A percentile compares a stretch with the other conserved stretches of the same genome.
These are phyloP conservation scores for Drosophila colorata DNA, from an alignment of 2,888 invertebrate genomes.

Conservation along the genomic window DNA sequence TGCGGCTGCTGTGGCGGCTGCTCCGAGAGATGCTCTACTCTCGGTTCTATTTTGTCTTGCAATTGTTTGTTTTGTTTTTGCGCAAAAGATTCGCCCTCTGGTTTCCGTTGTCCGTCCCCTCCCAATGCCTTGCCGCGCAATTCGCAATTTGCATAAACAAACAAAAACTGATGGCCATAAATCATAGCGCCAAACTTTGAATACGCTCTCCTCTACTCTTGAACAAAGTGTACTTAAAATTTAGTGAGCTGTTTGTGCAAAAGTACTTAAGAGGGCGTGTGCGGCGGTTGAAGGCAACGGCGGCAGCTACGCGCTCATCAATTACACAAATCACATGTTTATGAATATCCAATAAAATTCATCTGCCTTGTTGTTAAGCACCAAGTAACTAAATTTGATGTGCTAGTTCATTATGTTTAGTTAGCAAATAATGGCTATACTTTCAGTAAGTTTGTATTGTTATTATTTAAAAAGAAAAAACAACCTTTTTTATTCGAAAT, in stretches of 20 bases:
- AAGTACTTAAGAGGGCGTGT: conserved; percentile 29
- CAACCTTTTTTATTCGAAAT: no score
- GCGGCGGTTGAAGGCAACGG: conserved; percentile 36
- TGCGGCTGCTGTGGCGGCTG: not conserved
- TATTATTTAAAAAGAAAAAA: no score
- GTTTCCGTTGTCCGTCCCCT: not conserved
- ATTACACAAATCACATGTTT: conserved; percentile 17
- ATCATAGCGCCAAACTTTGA: conserved; percentile 64
- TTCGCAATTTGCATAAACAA: conserved; percentile 72
- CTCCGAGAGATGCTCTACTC: conserved; percentile 1
- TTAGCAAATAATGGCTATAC: no score
- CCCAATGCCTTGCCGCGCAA: conserved; percentile 13
- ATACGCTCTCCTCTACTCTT: conserved; percentile 29
- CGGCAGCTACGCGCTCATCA: not conserved
- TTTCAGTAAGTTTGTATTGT: no score
- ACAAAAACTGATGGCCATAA: conserved; percentile 67
- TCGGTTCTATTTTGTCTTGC: conserved; percentile 29
- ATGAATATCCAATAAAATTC: conserved; percentile 2
- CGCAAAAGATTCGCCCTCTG: conserved; percentile 6
- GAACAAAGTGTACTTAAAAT: conserved; percentile 48
- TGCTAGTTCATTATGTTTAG: not conserved
- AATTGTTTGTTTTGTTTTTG: conserved; percentile 29
- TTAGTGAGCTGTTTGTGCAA: conserved; percentile 40
- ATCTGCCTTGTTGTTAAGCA: not conserved
- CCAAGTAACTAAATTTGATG: conserved; percentile 6